Percentiles rank a stretch among this genome's conserved stretches.
These are phyloP conservation scores for Panzeria rudis DNA, from an alignment of 2,888 invertebrate species.

Conservation along the genomic window DNA sequence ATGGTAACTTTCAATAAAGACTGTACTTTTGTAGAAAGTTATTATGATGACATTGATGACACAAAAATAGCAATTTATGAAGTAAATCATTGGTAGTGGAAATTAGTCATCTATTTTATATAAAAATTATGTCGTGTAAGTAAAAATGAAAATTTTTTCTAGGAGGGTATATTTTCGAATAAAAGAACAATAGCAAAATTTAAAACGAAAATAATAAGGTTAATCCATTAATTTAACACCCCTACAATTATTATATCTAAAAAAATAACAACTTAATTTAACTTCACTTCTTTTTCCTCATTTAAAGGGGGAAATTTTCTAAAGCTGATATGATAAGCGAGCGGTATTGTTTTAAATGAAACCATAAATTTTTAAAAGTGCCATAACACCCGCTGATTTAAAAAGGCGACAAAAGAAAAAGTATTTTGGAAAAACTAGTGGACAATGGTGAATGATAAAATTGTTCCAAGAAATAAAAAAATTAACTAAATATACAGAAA, in stretches of 20 bases:
- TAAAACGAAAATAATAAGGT: constrained; percentile 47
- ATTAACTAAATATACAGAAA: background rate
- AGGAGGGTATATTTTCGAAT: no score
- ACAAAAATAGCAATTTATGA: no score
- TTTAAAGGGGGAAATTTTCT: constrained; percentile 9
- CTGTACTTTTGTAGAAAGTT: no score
- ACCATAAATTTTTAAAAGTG: constrained; percentile 68
- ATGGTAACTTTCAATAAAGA: no score
- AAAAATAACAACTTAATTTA: constrained; percentile 54
- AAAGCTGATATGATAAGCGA: constrained; percentile 40
- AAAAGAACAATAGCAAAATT: constrained; percentile 1
- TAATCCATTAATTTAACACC: constrained; percentile 67
- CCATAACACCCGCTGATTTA: constrained; percentile 69
- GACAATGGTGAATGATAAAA: constrained; percentile 40
- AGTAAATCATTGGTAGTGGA: no score
- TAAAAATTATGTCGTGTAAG: no score
- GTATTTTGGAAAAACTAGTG: constrained; percentile 51
- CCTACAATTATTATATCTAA: constrained; percentile 43
- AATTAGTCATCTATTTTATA: no score
- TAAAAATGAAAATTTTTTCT: no score
- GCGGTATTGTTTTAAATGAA: constrained; percentile 57
- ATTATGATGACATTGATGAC: no score
- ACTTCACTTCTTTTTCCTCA: constrained; percentile 7
- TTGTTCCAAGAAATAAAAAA: background rate
- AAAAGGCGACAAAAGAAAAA: constrained; percentile 40